Conservation (phyloP, 2,797 vertebrate species). For the Tokudaia tokunoshimensis region DNA sequence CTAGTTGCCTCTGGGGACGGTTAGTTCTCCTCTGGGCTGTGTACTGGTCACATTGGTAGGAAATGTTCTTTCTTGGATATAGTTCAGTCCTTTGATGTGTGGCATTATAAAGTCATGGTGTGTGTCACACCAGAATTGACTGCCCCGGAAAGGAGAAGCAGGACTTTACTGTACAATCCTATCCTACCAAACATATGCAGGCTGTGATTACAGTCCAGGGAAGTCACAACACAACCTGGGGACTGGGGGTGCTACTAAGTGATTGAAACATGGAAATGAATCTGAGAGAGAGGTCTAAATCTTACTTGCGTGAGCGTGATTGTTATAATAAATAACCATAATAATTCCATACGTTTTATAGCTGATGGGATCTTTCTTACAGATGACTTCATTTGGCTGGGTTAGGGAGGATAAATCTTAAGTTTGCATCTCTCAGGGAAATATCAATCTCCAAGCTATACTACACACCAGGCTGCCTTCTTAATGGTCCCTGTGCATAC, state of each 20-base stretch:
- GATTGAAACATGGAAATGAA: constrained; percentile 78
- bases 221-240: constrained; percentile 65
- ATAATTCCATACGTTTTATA: constrained; percentile 75
- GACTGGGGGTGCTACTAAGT: constrained; percentile 58
- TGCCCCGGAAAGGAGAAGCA: background rate
- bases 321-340: constrained; percentile 80
- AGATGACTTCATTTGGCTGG: constrained; percentile 59
- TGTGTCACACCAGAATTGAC: background rate
- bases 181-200: background rate
- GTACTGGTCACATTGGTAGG: background rate
- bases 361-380: constrained; percentile 76
- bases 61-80: background rate
- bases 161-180: background rate
- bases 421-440: constrained; percentile 73
- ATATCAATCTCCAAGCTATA: constrained; percentile 70
- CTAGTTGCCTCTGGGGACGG: background rate
- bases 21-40: accelerated
- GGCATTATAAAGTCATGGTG: background rate
- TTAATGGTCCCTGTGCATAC: constrained; percentile 62
- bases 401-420: constrained; percentile 72
- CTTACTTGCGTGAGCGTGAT: constrained; percentile 73
- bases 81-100: background rate
- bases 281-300: constrained; percentile 71
- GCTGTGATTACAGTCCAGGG: background rate
- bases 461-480: constrained; percentile 25